These are phyloP conservation scores for Ceratosolen fusciceps DNA, from an alignment of 1,140 invertebrate species.

Conservation along the genomic window DNA sequence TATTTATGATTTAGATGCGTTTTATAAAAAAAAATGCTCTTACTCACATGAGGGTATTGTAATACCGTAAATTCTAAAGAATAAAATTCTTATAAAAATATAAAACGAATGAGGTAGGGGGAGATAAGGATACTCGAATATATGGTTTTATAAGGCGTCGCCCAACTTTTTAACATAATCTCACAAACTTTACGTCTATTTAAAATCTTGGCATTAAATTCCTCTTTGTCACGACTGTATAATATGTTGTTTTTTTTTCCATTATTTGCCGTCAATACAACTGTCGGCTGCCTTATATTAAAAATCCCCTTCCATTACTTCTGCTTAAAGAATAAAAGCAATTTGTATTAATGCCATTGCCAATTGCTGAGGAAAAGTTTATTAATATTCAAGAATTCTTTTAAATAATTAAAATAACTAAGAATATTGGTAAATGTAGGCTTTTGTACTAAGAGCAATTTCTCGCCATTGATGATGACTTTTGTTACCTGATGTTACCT, in stretches of 20 bases:
- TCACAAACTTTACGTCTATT: background rate
- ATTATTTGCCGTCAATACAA: background rate
- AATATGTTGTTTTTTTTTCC: constrained; percentile 17
- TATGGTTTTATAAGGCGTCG: background rate
- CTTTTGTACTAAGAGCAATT: background rate
- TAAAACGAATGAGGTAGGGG: too few species aligned
- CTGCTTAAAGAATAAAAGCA: constrained; percentile 7
- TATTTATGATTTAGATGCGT: too few species aligned
- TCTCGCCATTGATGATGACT: too few species aligned
- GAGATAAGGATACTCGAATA: too few species aligned
- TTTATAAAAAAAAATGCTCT: too few species aligned
- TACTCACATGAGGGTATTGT: too few species aligned
- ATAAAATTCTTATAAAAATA: too few species aligned
- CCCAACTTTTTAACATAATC: background rate
- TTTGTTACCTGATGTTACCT: background rate
- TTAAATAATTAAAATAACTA: background rate
- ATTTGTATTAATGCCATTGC: background rate
- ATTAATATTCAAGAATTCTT: background rate
- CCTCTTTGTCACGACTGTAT: constrained; percentile 30
- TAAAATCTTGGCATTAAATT: constrained; percentile 34
- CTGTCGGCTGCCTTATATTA: constrained; percentile 21
- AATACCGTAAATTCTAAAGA: too few species aligned
- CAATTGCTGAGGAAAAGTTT: background rate
- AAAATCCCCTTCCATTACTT: background rate
- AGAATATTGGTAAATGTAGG: background rate